These are phyloP conservation scores for Bufotes viridis DNA, from an alignment of 2,797 vertebrate species.

Conservation along the genomic window DNA sequence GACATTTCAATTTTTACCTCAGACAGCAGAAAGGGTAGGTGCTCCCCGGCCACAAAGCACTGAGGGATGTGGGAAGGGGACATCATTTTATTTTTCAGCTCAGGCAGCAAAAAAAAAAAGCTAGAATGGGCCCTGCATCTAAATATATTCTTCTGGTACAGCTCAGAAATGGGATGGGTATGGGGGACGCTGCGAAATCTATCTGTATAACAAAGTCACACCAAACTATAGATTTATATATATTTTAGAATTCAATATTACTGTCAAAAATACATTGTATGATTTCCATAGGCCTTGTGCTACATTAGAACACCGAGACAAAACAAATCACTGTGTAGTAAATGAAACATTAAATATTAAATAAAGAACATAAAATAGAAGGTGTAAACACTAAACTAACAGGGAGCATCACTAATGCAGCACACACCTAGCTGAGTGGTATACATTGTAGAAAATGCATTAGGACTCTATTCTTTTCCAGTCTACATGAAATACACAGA, in stretches of 20 bases:
- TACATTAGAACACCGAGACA: conserved; percentile 95
- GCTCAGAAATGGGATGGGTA: background rate
- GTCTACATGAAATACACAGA: conserved; percentile 90
- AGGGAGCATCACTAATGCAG: conserved; percentile 92
- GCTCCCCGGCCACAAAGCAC: no score
- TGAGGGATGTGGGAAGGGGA: no score
- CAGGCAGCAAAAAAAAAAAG: no score
- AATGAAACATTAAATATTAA: conserved; percentile 99
- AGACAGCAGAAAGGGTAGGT: no score
- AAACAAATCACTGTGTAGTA: conserved; percentile 92
- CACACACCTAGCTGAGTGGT: conserved; percentile 97
- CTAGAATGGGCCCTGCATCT: background rate
- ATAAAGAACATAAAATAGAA: conserved; percentile 91
- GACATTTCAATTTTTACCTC: no score
- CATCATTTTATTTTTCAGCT: no score
- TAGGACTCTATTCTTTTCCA: conserved; percentile 90
- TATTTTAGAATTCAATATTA: conserved; percentile 96
- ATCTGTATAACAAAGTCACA: conserved; percentile 67
- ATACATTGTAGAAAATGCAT: conserved; percentile 90
- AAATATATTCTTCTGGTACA: background rate
- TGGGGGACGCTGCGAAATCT: background rate
- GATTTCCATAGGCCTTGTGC: conserved; percentile 97
- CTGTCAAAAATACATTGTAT: conserved; percentile 99
- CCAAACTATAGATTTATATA: conserved; percentile 88
- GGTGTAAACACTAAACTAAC: conserved; percentile 98